These are phyloP conservation scores for Martes flavigula DNA, from an alignment of 2,797 vertebrate species.

Conservation along the genomic window DNA sequence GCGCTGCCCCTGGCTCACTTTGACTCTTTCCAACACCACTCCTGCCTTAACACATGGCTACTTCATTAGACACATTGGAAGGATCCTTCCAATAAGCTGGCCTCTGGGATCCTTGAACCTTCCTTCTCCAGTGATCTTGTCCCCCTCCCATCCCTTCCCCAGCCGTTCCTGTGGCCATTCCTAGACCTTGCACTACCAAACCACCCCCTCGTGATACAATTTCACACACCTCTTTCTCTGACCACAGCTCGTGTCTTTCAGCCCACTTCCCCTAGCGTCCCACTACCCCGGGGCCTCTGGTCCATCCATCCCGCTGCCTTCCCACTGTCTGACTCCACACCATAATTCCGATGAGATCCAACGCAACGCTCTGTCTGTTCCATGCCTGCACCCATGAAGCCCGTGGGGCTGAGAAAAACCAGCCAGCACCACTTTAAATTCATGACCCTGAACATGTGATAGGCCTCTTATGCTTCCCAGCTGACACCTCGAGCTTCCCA, in stretches of 20 bases:
- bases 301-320: background rate
- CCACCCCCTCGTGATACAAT: background rate
- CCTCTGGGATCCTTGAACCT: background rate
- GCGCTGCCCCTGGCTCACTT: background rate
- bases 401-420: background rate
- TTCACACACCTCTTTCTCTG: background rate
- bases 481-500: background rate
- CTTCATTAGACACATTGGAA: background rate
- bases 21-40: background rate
- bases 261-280: background rate
- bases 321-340: rapidly evolving
- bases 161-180: background rate
- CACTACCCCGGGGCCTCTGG: background rate
- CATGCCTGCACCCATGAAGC: background rate
- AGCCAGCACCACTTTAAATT: background rate
- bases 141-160: background rate
- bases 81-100: background rate
- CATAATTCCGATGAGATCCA: background rate
- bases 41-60: background rate
- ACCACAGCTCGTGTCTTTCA: background rate
- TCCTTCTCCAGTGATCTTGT: background rate
- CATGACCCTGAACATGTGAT: background rate
- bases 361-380: background rate
- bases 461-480: background rate
- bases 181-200: background rate